phyloP scores from a whole-genome alignment of 2,113 vertebrate genomes.

The Ancistrus triradiatus region DNA sequence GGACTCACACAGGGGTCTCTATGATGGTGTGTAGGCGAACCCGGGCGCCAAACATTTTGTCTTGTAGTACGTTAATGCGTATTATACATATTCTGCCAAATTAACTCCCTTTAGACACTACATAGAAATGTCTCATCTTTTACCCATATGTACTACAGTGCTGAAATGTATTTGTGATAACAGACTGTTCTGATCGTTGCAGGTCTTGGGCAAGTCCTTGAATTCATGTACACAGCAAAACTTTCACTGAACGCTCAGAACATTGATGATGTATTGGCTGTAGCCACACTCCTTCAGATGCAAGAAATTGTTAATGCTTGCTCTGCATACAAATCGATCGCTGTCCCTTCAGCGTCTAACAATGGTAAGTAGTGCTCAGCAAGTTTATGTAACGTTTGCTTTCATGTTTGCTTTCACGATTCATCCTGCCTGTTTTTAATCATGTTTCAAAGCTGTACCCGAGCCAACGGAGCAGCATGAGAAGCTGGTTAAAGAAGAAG shows the following conservation, averaged over 20 bases:
- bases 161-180: background rate
- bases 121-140: background rate
- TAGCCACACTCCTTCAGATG: conserved; percentile 94
- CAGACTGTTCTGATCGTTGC: conserved; percentile 29
- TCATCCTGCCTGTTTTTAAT: conserved; percentile 9
- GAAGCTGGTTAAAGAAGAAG: conserved; percentile 37
- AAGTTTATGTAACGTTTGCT: background rate
- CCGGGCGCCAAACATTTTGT: too few relatives aligned
- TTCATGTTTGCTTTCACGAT: too few relatives aligned
- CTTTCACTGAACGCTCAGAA: conserved; percentile 84
- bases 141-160: background rate
- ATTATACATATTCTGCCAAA: too few relatives aligned
- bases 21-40: too few relatives aligned
- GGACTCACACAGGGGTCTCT: too few relatives aligned
- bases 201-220: conserved; percentile 92
- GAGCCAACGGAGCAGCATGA: conserved; percentile 34
- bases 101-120: background rate
- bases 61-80: too few relatives aligned
- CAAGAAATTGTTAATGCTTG: conserved; percentile 89
- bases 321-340: conserved; percentile 80
- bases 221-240: conserved; percentile 97
- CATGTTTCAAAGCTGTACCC: background rate
- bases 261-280: conserved; percentile 85
- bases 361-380: conserved; percentile 51
- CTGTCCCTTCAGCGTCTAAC: conserved; percentile 49